Percentiles rank a stretch among this genome's conserved stretches.
These are phyloP conservation scores for Yoshiicerus persimilis DNA, from an alignment of 1,140 invertebrate genomes.

Conservation along the genomic window DNA sequence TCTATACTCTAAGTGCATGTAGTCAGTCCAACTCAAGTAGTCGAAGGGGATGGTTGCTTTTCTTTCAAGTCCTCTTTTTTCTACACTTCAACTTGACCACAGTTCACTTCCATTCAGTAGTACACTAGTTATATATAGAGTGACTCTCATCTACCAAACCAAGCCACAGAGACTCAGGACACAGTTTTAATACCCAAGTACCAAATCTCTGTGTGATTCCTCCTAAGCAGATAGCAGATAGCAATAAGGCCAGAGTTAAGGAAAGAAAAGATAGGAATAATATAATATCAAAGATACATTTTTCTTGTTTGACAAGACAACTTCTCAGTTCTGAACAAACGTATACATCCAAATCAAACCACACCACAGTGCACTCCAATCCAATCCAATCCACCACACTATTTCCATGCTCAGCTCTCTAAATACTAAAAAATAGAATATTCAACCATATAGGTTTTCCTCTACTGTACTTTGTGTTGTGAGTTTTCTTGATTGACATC, in stretches of 20 bases:
- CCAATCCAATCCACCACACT: background rate
- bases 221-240: background rate
- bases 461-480: background rate
- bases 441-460: background rate
- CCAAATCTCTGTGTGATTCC: too few relatives aligned
- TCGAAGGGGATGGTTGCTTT: background rate
- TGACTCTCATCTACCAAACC: background rate
- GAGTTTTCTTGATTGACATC: conserved; percentile 4
- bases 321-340: too few relatives aligned
- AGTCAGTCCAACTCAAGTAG: background rate
- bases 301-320: conserved; percentile 14
- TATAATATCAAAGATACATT: conserved; percentile 6
- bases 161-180: background rate
- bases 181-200: background rate
- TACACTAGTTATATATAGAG: background rate
- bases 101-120: too few relatives aligned
- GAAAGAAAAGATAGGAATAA: background rate
- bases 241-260: background rate
- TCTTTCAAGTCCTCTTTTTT: background rate
- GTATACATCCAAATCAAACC: background rate
- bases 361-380: background rate
- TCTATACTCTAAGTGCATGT: background rate
- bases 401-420: background rate
- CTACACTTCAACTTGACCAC: background rate
- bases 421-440: too few relatives aligned